These are phyloP conservation scores for Dendrocincla fuliginosa DNA, from an alignment of 2,797 vertebrate genomes.

Conservation along the genomic window DNA sequence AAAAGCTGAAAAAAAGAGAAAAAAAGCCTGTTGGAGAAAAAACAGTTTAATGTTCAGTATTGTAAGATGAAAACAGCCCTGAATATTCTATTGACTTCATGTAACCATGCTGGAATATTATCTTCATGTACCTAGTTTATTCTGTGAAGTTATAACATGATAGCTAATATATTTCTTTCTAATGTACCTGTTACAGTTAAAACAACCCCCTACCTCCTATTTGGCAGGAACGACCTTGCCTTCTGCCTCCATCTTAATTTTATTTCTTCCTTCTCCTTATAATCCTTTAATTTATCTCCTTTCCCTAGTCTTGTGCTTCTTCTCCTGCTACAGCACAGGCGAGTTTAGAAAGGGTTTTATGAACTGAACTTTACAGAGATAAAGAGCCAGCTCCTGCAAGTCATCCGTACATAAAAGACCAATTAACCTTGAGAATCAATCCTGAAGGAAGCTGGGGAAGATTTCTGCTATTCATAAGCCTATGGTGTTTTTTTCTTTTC, in stretches of 20 bases:
- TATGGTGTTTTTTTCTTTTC: background rate
- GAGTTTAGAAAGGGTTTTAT: background rate
- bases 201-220: background rate
- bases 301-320: background rate
- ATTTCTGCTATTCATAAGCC: background rate
- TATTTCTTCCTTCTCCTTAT: background rate
- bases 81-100: background rate
- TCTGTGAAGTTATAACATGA: background rate
- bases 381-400: background rate
- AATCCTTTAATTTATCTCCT: background rate
- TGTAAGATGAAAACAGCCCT: background rate
- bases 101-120: background rate
- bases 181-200: background rate
- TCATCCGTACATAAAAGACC: slow-evolving; percentile 13
- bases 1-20: background rate
- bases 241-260: background rate
- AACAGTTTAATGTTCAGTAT: background rate
- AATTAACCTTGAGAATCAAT: slow-evolving; percentile 37
- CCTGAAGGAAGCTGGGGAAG: background rate
- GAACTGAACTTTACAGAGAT: background rate
- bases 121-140: background rate
- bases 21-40: background rate
- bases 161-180: background rate
- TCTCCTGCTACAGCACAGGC: background rate
- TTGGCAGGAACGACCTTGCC: background rate